Evolutionary conservation across 2,797 vertebrate species (phyloP).

Genomic region (Lemur catta): DNA sequence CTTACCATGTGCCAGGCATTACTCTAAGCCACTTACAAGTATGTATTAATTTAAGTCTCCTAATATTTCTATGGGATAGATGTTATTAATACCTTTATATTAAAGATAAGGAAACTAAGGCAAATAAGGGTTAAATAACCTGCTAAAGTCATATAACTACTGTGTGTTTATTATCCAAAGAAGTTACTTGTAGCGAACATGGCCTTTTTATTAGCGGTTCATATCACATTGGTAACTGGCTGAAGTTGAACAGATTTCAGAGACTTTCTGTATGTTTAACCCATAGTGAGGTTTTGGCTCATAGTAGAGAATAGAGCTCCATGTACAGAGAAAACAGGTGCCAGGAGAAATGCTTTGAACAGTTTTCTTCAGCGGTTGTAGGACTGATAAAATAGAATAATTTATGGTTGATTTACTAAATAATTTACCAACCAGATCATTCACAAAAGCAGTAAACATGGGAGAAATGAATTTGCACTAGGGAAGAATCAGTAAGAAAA

Average conservation of each 20-base stretch:
- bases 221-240: neutral
- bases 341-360: slow-evolving; percentile 23
- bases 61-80: neutral
- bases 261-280: too few relatives aligned
- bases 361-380: slow-evolving; percentile 38
- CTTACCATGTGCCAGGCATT: neutral
- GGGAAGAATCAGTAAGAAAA: neutral
- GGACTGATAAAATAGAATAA: slow-evolving; percentile 66
- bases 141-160: neutral
- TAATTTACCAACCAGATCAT: slow-evolving; percentile 60
- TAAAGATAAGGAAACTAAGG: neutral
- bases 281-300: neutral
- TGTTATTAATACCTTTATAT: neutral
- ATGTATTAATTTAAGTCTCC: neutral
- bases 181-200: neutral
- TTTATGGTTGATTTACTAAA: slow-evolving; percentile 59
- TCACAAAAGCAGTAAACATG: neutral
- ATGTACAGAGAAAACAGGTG: fast-evolving
- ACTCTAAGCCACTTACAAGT: neutral
- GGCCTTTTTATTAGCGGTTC: neutral
- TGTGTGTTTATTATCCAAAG: neutral
- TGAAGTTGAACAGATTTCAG: neutral
- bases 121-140: neutral
- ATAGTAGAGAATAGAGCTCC: neutral
- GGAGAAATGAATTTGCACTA: neutral